These are phyloP conservation scores for Phyllotis vaccarum DNA, from an alignment of 2,797 vertebrate genomes.

Conservation along the genomic window DNA sequence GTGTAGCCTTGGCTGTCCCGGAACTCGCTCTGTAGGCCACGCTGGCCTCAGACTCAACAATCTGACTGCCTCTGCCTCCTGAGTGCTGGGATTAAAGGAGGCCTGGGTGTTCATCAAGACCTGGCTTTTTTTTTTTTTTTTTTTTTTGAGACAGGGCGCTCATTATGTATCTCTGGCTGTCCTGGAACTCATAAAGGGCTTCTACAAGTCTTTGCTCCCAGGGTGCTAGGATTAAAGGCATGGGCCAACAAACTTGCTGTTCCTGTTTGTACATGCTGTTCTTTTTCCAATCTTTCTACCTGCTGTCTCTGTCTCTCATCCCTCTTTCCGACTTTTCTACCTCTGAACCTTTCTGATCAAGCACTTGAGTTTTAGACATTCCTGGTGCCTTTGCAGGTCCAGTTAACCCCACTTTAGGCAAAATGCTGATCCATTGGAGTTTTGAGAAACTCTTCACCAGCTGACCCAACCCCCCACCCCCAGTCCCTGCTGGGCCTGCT, in stretches of 20 bases:
- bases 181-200: background rate
- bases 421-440: too few relatives aligned
- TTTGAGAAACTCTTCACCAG: background rate
- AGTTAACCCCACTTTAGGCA: background rate
- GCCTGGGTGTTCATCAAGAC: background rate
- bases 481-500: background rate
- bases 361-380: background rate
- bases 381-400: background rate
- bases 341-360: constrained; percentile 18
- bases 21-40: background rate
- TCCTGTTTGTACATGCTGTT: too few relatives aligned
- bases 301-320: background rate
- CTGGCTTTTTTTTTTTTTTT: too few relatives aligned
- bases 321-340: background rate
- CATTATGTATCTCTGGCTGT: background rate
- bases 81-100: background rate
- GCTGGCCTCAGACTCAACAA: background rate
- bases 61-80: background rate
- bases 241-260: background rate
- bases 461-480: background rate
- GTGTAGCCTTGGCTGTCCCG: background rate
- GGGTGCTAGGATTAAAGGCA: background rate
- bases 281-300: background rate
- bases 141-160: too few relatives aligned
- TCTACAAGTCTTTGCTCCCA: background rate